Evolutionary conservation across 2,888 invertebrate species (phyloP).

Genomic region (Operophtera brumata): DNA sequence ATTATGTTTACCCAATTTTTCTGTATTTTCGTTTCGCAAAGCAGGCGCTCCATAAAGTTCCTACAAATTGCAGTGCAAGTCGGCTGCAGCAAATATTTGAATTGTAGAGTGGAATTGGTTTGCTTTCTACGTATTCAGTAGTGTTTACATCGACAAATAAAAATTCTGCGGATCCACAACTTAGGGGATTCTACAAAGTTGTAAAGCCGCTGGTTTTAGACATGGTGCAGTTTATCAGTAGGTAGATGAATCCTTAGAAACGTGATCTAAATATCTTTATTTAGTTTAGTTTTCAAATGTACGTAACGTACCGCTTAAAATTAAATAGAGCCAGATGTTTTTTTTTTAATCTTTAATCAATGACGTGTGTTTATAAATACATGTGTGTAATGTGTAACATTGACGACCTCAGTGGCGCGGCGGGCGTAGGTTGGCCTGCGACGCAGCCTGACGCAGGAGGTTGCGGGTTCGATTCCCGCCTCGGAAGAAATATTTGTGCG

Average conservation of each 20-base stretch:
- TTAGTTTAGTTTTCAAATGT: too few species aligned
- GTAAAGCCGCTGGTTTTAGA: conserved; percentile 12
- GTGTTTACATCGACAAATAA: conserved; percentile 68
- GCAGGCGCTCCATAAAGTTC: conserved; percentile 44
- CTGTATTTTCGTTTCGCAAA: conserved; percentile 39
- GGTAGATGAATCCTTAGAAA: conserved; percentile 1
- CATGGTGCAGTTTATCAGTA: conserved; percentile 37
- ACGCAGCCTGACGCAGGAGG: too few species aligned
- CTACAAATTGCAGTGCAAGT: conserved; percentile 68
- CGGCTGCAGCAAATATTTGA: conserved; percentile 73
- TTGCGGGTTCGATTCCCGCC: too few species aligned
- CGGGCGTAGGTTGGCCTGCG: too few species aligned
- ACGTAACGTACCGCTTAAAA: too few species aligned
- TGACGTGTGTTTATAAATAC: too few species aligned
- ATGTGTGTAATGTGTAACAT: too few species aligned
- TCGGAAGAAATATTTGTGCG: too few species aligned
- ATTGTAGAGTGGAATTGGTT: conserved; percentile 78
- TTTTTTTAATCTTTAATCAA: too few species aligned
- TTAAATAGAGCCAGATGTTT: too few species aligned
- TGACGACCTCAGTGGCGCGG: too few species aligned
- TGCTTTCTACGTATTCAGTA: conserved; percentile 66
- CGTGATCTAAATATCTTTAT: neutral
- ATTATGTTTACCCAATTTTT: conserved; percentile 46
- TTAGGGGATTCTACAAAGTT: neutral
- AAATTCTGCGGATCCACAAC: conserved; percentile 51